Base-by-base conservation (phyloP, 2,888 invertebrate species). In the Platypus cylindrus region DNA sequence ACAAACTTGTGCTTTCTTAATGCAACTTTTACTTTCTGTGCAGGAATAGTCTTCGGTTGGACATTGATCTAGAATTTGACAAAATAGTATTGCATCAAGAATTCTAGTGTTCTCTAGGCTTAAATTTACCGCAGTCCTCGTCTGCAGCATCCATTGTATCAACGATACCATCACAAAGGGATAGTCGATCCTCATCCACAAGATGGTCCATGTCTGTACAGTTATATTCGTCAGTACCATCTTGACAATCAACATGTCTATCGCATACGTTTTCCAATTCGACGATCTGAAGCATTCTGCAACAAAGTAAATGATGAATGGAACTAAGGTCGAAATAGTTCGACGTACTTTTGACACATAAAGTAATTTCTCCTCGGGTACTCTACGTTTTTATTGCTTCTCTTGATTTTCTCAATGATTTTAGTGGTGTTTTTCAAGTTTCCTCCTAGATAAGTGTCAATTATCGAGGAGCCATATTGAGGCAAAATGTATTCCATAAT, bases 141-240 rank as follows among this genome's bases (percentile, higher is more conserved):
- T 87, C 87, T 9, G 73, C 71, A n/a, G 67, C 62, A 63, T 84
- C 83, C 25, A 63, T 62, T 51, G 86, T 86, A 52, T 87, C 83
- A 3, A 71, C 62, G 40, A 71, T 64, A 13, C 81, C 83, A 58
- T 87, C 78, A 56, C 87, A 87, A 41, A 86, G 64, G 0, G 77
- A 66, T 5, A 64, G 59, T 8, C 71, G 65, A 40, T 67, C 49
- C 2, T 58, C 51, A 11, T 64, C 62, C 35, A 58, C 57, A 26
- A 86, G 59, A 49, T 73, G 75, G 51, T 84, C 82, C n/a, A 62
- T 65, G 52, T 86, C 86, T 1, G 67, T 68, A 53, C 87, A 87
- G 38, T 69, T 62, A 3, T 67, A 54, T 60, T 87, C 87, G 56
- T 87, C 87, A 1, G 78, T 78, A 3, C 78, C 80, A 62, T 87